Percentiles rank a stretch among this genome's conserved stretches.
phyloP scores from a whole-genome alignment of 2,888 invertebrate species.

The Lasioglossum calceatum region DNA sequence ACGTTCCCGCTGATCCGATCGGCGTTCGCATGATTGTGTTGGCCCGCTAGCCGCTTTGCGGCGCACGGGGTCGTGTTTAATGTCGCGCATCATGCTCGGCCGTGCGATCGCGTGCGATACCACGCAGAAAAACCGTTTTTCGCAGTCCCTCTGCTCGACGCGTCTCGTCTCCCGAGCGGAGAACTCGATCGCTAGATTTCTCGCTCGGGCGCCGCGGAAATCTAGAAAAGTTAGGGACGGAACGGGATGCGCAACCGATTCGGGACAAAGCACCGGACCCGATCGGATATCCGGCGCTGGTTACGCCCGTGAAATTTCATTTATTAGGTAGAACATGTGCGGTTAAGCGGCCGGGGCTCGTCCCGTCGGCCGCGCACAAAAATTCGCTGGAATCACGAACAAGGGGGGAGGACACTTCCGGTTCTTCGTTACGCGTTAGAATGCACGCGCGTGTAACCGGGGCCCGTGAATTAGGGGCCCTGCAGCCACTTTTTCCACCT shows the following conservation, averaged over 20 bases:
- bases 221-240: not conserved
- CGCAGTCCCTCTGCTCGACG: conserved; percentile 15
- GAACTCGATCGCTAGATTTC: not conserved
- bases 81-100: conserved; percentile 5
- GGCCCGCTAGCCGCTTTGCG: conserved; percentile 50
- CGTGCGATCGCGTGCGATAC: not conserved
- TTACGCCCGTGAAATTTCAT: conserved; percentile 50
- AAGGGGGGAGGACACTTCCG: conserved; percentile 62
- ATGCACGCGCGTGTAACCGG: conserved; percentile 70
- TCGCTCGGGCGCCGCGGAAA: not conserved
- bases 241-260: not conserved
- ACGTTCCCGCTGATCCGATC: conserved; percentile 74
- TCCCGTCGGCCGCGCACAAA: conserved; percentile 47
- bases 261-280: conserved; percentile 12
- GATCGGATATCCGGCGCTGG: conserved; percentile 52
- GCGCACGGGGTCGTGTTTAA: conserved; percentile 50
- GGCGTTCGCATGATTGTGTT: conserved; percentile 66
- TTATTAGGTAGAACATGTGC: conserved; percentile 51
- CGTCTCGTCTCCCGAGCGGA: not conserved
- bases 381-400: conserved; percentile 66
- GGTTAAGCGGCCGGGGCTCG: conserved; percentile 41
- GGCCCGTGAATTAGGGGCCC: conserved; percentile 61
- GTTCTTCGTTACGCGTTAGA: conserved; percentile 71
- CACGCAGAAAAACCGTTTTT: conserved; percentile 20
- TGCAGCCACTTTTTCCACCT: conserved; percentile 34